A percentile compares a stretch with the other conserved stretches of the same genome.
These are phyloP conservation scores for Melozone crissalis DNA, from an alignment of 2,113 vertebrate genomes.

Conservation along the genomic window DNA sequence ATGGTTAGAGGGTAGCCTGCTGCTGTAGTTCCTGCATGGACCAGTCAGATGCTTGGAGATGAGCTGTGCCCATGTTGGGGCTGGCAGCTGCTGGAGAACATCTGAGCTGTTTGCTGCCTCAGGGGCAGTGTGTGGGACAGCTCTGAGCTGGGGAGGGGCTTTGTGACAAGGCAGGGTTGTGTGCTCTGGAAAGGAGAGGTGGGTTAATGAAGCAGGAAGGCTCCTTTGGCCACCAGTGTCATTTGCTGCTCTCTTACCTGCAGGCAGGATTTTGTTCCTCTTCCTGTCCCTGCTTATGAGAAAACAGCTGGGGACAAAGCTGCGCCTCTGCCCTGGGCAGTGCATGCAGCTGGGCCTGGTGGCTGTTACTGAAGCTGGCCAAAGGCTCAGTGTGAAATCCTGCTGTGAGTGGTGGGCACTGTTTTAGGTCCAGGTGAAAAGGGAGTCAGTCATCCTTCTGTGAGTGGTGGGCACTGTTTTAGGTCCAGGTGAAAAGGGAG, in stretches of 20 bases:
- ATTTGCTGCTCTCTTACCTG: background rate
- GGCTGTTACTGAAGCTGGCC: too few species aligned
- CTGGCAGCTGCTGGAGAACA: background rate
- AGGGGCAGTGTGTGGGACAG: background rate
- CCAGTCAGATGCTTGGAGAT: background rate
- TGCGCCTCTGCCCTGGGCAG: background rate
- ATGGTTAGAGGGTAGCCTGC: background rate
- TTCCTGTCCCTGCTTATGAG: background rate
- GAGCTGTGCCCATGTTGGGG: accelerated
- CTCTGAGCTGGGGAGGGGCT: background rate
- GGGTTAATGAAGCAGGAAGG: background rate
- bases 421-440: background rate
- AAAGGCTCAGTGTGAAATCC: background rate
- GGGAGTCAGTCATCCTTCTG: background rate
- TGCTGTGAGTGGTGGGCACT: too few species aligned
- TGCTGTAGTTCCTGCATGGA: background rate
- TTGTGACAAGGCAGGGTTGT: background rate
- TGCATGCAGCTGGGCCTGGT: background rate
- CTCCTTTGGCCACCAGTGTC: background rate
- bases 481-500: background rate
- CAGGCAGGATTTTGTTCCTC: background rate
- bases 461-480: background rate
- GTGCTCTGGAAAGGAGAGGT: background rate
- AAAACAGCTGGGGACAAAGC: accelerated
- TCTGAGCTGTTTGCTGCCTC: background rate